Conservation (phyloP, 2,797 vertebrate genomes). For the Paguma larvata region DNA sequence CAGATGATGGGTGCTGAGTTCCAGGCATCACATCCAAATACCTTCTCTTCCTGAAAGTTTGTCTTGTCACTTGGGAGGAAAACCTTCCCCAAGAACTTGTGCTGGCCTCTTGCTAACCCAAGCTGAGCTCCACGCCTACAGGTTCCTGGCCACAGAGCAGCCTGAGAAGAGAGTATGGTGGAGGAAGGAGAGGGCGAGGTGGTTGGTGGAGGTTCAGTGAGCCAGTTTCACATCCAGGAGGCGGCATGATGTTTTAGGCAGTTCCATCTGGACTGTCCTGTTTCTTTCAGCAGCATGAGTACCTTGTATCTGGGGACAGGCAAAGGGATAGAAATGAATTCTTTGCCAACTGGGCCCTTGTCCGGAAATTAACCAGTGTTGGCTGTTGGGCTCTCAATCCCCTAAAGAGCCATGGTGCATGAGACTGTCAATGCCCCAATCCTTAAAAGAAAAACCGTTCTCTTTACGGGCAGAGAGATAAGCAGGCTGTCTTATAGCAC, state of each 20-base stretch:
- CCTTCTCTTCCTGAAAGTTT: not conserved
- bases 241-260: not conserved
- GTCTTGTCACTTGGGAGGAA: not conserved
- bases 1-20: not conserved
- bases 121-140: not conserved
- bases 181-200: not conserved
- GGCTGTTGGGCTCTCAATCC: slow-evolving; percentile 45
- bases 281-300: slow-evolving; percentile 54
- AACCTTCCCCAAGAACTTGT: not conserved
- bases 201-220: not conserved
- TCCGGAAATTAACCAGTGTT: slow-evolving; percentile 64
- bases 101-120: not conserved
- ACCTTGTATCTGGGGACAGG: not conserved
- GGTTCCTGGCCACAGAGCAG: not conserved
- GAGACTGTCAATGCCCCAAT: slow-evolving; percentile 61
- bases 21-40: not conserved
- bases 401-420: slow-evolving; percentile 48
- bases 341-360: slow-evolving; percentile 34
- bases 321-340: not conserved
- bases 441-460: not conserved
- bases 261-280: not conserved
- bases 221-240: not conserved
- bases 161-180: not conserved
- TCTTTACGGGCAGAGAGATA: not conserved
- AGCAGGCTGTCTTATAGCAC: not conserved